Percentiles rank a stretch among this genome's conserved stretches.
These are phyloP conservation scores for Drosophila yakuba DNA, from an alignment of 1,140 invertebrate genomes.

Conservation along the genomic window DNA sequence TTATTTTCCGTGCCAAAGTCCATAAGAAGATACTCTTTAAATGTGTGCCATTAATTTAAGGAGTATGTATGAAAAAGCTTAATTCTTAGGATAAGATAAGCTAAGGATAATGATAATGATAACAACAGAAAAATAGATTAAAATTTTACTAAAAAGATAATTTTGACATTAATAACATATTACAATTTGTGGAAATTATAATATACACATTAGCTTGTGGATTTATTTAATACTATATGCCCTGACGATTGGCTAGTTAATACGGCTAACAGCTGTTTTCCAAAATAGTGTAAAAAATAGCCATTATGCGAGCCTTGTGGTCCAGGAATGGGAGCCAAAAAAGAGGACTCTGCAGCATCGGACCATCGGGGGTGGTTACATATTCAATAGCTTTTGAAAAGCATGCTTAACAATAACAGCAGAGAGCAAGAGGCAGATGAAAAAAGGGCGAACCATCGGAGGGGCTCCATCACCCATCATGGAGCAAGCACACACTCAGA, in stretches of 20 bases:
- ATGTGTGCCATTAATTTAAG: no score
- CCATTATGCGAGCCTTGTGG: constrained; percentile 48
- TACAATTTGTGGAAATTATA: not conserved
- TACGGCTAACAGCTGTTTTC: not conserved
- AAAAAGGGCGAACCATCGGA: constrained; percentile 56
- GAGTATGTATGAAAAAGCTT: not conserved
- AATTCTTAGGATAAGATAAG: no score
- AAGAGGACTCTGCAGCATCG: constrained; percentile 14
- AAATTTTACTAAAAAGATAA: not conserved
- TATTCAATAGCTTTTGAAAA: constrained; percentile 81
- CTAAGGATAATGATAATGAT: no score
- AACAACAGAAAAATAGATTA: no score
- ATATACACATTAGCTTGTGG: not conserved
- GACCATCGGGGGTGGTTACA: constrained; percentile 50
- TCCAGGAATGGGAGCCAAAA: constrained; percentile 3
- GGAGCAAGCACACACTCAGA: constrained; percentile 49
- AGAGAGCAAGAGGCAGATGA: constrained; percentile 41
- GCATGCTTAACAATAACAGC: constrained; percentile 68
- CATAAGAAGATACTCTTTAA: constrained; percentile 25
- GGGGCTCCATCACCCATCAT: constrained; percentile 50
- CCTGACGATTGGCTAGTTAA: no score
- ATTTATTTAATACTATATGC: not conserved
- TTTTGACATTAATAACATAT: no score
- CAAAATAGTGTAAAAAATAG: constrained; percentile 76
- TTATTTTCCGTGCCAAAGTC: not conserved